A percentile compares a stretch with the other conserved stretches of the same genome.
Evolutionary conservation across 1,140 invertebrate species (phyloP).

Genomic region (Drosophila ficusphila): DNA sequence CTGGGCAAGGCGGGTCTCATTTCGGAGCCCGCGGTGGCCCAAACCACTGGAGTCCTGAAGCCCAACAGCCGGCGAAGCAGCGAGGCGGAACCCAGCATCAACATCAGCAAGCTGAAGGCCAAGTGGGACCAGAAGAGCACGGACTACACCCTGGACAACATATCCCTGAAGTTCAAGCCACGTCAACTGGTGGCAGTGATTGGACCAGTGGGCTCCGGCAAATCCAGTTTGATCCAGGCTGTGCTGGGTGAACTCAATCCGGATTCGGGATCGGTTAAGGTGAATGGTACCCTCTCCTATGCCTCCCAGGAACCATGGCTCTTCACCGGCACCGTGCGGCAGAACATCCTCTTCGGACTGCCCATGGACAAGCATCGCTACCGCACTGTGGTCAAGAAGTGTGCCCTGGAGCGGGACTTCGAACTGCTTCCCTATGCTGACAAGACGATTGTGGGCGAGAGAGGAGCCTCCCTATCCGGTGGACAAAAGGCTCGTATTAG

Average conservation of each 20-base stretch:
- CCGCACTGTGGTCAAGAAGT: conserved; percentile 89
- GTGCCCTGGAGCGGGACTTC: conserved; percentile 91
- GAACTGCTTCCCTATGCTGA: conserved; percentile 91
- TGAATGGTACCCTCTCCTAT: conserved; percentile 93
- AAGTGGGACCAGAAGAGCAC: conserved; percentile 83
- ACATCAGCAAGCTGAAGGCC: conserved; percentile 72
- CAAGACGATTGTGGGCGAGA: conserved; percentile 93
- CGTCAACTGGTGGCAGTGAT: conserved; percentile 89
- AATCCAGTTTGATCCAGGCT: conserved; percentile 92
- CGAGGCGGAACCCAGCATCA: conserved; percentile 47
- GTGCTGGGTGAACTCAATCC: conserved; percentile 92
- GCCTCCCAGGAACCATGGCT: conserved; percentile 97
- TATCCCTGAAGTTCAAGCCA: conserved; percentile 87
- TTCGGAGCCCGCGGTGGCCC: conserved; percentile 35
- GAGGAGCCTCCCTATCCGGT: conserved; percentile 93
- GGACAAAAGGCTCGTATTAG: conserved; percentile 96
- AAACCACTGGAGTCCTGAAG: conserved; percentile 57
- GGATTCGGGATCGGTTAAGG: conserved; percentile 87
- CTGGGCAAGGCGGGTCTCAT: conserved; percentile 28
- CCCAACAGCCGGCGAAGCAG: conserved; percentile 55
- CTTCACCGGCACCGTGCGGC: conserved; percentile 90
- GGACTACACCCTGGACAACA: conserved; percentile 85
- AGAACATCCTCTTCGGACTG: conserved; percentile 96
- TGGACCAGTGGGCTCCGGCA: conserved; percentile 91
- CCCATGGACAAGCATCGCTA: conserved; percentile 90